These are phyloP conservation scores for Asteroscopus sphinx DNA, from an alignment of 2,888 invertebrate species.

Conservation along the genomic window DNA sequence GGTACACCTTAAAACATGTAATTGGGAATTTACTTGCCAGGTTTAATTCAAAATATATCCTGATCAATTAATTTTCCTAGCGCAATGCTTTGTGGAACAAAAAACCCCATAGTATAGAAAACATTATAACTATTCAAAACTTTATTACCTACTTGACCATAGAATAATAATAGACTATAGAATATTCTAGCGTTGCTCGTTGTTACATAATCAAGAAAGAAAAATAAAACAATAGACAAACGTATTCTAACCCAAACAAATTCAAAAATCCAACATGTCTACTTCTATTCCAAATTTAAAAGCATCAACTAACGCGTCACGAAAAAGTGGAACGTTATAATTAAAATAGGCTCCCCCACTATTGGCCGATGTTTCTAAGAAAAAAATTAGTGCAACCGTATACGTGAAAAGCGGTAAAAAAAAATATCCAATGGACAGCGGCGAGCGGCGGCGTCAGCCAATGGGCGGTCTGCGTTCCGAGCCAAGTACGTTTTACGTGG, in stretches of 20 bases:
- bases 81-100: too few relatives aligned
- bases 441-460: conserved; percentile 71
- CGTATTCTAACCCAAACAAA: conserved; percentile 36
- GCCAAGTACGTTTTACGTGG: conserved; percentile 87
- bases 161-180: too few relatives aligned
- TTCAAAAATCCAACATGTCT: conserved; percentile 44
- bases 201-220: background rate
- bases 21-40: conserved; percentile 11
- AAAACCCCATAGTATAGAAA: too few relatives aligned
- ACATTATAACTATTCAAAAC: too few relatives aligned
- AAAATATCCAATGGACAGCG: conserved; percentile 82
- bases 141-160: too few relatives aligned
- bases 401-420: conserved; percentile 87
- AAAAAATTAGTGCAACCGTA: conserved; percentile 81
- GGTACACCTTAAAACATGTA: conserved; percentile 6
- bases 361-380: conserved; percentile 85
- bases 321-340: conserved; percentile 77
- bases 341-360: conserved; percentile 82
- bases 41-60: conserved; percentile 17
- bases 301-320: conserved; percentile 55
- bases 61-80: background rate
- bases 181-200: too few relatives aligned
- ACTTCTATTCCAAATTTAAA: conserved; percentile 57
- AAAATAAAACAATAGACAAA: conserved; percentile 15
- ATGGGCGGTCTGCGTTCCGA: conserved; percentile 70